phyloP scores from a whole-genome alignment of 64 coral and sea anemone genomes.

The Platygyra sinensis region DNA sequence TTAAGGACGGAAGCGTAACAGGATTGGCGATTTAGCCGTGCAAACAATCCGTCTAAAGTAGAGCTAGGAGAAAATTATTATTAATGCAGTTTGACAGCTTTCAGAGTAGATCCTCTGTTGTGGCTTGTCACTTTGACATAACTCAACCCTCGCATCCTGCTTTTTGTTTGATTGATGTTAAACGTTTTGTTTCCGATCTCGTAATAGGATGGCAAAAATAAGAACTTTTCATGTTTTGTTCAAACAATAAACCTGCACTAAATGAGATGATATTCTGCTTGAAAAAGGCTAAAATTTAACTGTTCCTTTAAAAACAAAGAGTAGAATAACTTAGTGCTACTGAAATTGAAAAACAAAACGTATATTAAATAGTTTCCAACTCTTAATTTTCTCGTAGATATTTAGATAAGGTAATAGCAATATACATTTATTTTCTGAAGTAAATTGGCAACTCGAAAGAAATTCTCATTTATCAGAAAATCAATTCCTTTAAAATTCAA shows the following conservation, averaged over 20 bases:
- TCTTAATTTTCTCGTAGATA: not conserved
- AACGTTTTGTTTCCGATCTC: not conserved
- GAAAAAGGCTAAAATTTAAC: not conserved
- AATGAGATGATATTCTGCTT: not conserved
- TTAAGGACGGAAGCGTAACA: not conserved
- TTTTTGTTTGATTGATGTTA: slow-evolving; percentile 1
- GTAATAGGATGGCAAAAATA: not conserved
- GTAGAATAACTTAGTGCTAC: too few species aligned
- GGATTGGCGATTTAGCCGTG: not conserved
- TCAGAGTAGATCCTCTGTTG: not conserved
- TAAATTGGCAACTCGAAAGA: not conserved
- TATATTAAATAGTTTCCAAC: not conserved
- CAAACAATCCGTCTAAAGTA: not conserved
- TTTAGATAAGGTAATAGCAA: not conserved
- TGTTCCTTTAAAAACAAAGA: not conserved
- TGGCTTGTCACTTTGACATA: not conserved
- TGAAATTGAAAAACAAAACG: too few species aligned
- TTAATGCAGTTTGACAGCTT: not conserved
- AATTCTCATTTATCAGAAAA: not conserved
- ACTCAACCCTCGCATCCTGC: not conserved
- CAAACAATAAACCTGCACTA: slow-evolving; percentile 1
- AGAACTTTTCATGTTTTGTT: slow-evolving; percentile 6
- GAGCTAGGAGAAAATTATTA: not conserved
- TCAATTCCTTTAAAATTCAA: not conserved
- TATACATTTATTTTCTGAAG: not conserved